Evolutionary conservation across 2,797 vertebrate species (phyloP).

Genomic region (Pipistrellus pygmaeus): DNA sequence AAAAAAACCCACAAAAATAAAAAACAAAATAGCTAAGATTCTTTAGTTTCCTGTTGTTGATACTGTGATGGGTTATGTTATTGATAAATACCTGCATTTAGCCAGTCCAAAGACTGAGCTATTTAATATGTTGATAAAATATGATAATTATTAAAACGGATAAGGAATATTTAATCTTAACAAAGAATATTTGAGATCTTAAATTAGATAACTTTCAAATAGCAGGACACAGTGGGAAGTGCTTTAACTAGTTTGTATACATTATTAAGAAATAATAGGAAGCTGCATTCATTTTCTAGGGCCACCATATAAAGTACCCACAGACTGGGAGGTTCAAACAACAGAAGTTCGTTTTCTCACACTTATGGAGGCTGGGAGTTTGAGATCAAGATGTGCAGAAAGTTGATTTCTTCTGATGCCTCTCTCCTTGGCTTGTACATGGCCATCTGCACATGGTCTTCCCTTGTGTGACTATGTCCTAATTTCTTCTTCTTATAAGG

Average conservation of each 20-base stretch:
- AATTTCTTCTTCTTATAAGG: background rate
- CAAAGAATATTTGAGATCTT: slow-evolving; percentile 37
- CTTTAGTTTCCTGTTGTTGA: slow-evolving; percentile 6
- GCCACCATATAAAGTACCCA: background rate
- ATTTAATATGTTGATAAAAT: slow-evolving; percentile 22
- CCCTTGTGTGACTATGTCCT: background rate
- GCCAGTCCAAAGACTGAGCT: background rate
- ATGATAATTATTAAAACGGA: background rate
- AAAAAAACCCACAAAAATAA: too few species aligned
- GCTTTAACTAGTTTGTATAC: slow-evolving; percentile 41
- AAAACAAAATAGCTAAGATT: background rate
- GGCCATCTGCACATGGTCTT: background rate
- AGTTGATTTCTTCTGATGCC: background rate
- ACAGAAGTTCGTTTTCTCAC: slow-evolving; percentile 48
- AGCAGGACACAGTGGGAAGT: background rate
- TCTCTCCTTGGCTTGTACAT: background rate
- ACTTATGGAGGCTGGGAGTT: background rate
- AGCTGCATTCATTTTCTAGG: background rate
- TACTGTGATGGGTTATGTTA: background rate
- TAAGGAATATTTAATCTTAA: slow-evolving; percentile 18
- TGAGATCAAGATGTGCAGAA: background rate
- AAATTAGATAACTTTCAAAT: slow-evolving; percentile 44
- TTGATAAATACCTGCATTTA: slow-evolving; percentile 17
- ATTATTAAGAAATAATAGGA: slow-evolving; percentile 38
- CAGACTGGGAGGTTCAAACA: background rate